Conservation (phyloP, 2,797 vertebrate species). For the Rhinophrynus dorsalis region DNA sequence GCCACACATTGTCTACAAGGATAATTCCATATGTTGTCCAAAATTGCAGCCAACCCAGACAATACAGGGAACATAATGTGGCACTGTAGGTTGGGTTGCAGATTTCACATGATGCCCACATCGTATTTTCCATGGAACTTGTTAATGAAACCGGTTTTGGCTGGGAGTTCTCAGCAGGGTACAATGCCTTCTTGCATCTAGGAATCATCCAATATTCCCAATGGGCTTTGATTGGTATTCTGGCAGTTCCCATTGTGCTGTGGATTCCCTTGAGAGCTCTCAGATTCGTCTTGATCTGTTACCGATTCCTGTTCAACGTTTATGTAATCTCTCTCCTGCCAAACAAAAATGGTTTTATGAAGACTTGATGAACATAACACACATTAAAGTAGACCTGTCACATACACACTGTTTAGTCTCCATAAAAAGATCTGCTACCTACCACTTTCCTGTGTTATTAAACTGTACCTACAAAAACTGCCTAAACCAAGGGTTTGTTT, state of each 20-base stretch:
- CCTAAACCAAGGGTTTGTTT: too few species aligned
- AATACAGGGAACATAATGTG: not conserved
- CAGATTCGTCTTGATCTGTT: slow-evolving; percentile 66
- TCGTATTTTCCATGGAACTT: not conserved
- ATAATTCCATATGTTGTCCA: slow-evolving; percentile 41
- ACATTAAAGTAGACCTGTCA: too few species aligned
- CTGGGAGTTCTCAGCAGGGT: not conserved
- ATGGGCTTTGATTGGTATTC: slow-evolving; percentile 68
- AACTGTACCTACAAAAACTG: too few species aligned
- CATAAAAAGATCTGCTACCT: too few species aligned
- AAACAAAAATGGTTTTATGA: slow-evolving; percentile 7
- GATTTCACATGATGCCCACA: not conserved
- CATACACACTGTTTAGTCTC: too few species aligned
- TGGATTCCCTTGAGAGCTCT: slow-evolving; percentile 60
- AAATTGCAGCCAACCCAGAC: not conserved
- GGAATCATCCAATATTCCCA: too few species aligned
- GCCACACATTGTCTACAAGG: slow-evolving; percentile 43
- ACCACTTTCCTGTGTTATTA: too few species aligned
- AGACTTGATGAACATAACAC: too few species aligned
- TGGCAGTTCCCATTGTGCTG: slow-evolving; percentile 87
- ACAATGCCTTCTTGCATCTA: too few species aligned
- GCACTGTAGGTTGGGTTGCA: not conserved
- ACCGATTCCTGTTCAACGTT: slow-evolving; percentile 64
- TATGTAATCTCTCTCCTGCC: slow-evolving; percentile 68
- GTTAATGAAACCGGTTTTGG: not conserved